phyloP scores from a whole-genome alignment of 2,797 vertebrate species.

The Hydrolagus colliei region DNA sequence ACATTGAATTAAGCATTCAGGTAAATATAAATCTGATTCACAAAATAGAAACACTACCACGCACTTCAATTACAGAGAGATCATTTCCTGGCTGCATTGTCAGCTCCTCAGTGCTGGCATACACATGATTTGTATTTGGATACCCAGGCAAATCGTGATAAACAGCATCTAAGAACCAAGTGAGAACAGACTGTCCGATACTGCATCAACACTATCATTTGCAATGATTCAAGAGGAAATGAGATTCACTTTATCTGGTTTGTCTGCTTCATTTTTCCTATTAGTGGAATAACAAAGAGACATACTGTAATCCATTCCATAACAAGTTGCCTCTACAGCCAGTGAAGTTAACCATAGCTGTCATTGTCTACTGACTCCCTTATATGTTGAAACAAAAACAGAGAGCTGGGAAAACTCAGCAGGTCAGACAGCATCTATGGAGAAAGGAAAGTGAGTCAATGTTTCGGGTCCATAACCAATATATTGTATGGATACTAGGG shows the following conservation, averaged over 20 bases:
- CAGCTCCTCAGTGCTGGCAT: background rate
- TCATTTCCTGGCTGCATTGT: background rate
- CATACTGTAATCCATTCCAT: background rate
- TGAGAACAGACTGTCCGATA: background rate
- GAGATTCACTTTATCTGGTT: background rate
- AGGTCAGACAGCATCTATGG: too few species aligned
- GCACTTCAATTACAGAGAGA: background rate
- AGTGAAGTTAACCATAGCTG: background rate
- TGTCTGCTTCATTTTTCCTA: too few species aligned
- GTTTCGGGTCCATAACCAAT: too few species aligned
- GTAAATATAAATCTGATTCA: constrained; percentile 1
- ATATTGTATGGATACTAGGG: too few species aligned
- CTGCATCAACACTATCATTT: background rate
- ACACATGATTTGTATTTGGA: background rate
- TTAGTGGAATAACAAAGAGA: background rate
- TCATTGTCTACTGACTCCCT: background rate
- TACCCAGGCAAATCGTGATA: background rate
- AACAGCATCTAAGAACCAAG: too few species aligned
- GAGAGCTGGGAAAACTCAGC: too few species aligned
- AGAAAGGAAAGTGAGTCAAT: too few species aligned
- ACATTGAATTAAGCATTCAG: background rate
- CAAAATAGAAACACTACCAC: background rate
- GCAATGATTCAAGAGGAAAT: background rate
- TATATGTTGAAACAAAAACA: background rate
- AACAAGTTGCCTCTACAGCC: background rate